Conservation (phyloP, 2,888 invertebrate genomes). For the Byasa hedistus region DNA sequence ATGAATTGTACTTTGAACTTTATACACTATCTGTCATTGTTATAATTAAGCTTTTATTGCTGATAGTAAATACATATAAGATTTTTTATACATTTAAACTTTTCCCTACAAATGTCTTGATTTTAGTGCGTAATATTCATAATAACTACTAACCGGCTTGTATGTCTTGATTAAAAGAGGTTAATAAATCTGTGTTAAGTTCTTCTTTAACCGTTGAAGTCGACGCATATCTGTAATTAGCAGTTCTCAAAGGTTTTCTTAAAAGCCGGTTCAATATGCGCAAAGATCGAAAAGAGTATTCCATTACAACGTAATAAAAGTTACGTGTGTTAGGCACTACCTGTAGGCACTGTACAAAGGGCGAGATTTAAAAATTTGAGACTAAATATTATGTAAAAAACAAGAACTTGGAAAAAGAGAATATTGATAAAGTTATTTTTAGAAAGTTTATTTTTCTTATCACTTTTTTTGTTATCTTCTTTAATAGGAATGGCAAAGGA, state of each 20-base stretch:
- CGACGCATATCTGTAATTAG: constrained; percentile 50
- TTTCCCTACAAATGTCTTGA: too few species aligned
- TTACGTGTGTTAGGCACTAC: not conserved
- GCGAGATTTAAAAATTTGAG: constrained; percentile 1
- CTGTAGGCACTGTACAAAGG: not conserved
- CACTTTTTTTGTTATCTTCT: not conserved
- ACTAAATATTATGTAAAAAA: constrained; percentile 19
- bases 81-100: too few species aligned
- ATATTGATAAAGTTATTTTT: constrained; percentile 21
- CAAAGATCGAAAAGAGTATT: constrained; percentile 52
- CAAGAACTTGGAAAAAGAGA: not conserved
- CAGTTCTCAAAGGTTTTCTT: constrained; percentile 49
- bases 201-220: constrained; percentile 60
- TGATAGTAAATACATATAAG: too few species aligned
- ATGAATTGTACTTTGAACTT: too few species aligned
- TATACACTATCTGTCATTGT: too few species aligned
- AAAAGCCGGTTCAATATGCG: constrained; percentile 62
- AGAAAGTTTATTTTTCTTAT: constrained; percentile 22
- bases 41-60: too few species aligned
- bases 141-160: constrained; percentile 53
- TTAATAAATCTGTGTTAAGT: constrained; percentile 53
- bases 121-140: too few species aligned
- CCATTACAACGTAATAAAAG: constrained; percentile 47
- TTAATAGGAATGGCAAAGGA: not conserved
- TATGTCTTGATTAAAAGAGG: constrained; percentile 60